Evolutionary conservation across 2,797 vertebrate species (phyloP), one percentile per base, ranked within the genome.

Genomic region (Glyptemys insculpta): DNA sequence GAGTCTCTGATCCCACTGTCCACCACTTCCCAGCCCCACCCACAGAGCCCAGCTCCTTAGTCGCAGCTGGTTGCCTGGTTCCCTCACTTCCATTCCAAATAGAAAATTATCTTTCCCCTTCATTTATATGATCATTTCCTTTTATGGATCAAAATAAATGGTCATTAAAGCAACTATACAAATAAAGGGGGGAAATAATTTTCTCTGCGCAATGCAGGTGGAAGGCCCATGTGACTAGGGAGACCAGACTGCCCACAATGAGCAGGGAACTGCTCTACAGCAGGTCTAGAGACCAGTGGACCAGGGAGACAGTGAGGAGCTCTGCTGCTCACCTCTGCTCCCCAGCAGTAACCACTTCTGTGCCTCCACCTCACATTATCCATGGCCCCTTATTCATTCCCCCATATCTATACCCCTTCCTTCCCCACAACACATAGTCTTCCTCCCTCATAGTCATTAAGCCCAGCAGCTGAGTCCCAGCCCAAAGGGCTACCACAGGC

Each of bases 321-420:
- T 0, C 0, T 5, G 56, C 44, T 2, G 9, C 31, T 85, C 12
- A 3, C 47, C 79, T 0, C 0, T 19, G 4, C 31, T 85, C 49
- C 52, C 65, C 49, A 37, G 0, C 0, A 2, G 16, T 78, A 31
- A 72, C 23, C 62, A 83, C 2, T 59, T 74, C 47, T 49, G 31
- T n/a, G 59, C n/a, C 74, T 81, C 81, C 50, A 41, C 2, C 31
- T 79, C 37, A 5, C 5, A 27, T 1, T 59, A 86, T 68, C n/a
- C 10, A 3, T 10, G 16, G 7, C 72, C 15, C 12, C 29, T 56
- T 68, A 54, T 31, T 19, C 49, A 25, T 82, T 31, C 79, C 88
- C 41, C 27, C 59, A 6, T n/a, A 49, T 56, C 95, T 76, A 56
- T 50, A 91, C 14, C 5, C 29, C 47, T 1, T 2, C 4, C 44